Percentiles rank a stretch among this genome's conserved stretches.
Evolutionary conservation across 2,113 vertebrate genomes (phyloP).

Genomic region (Cheilinus undulatus): DNA sequence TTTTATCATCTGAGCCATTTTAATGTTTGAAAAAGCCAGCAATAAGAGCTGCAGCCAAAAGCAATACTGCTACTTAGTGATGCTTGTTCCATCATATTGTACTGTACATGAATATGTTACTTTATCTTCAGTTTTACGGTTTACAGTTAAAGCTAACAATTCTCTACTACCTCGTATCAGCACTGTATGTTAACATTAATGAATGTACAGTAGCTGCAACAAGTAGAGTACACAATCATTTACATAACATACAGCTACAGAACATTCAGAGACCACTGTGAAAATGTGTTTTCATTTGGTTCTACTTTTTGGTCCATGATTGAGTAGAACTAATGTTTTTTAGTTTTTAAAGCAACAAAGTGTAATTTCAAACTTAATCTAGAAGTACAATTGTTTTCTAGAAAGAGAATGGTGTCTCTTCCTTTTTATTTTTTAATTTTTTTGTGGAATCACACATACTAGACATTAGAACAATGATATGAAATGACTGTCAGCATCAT

Average conservation of each 20-base stretch:
- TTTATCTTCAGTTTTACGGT: constrained; percentile 52
- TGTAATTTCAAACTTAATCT: too few relatives aligned
- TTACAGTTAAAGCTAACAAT: constrained; percentile 53
- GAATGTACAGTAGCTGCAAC: constrained; percentile 33
- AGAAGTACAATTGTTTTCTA: too few relatives aligned
- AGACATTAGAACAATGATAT: too few relatives aligned
- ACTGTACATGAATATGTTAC: constrained; percentile 45
- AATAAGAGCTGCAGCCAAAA: constrained; percentile 72
- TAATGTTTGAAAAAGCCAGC: constrained; percentile 50
- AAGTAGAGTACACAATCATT: constrained; percentile 23
- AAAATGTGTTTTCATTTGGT: too few relatives aligned
- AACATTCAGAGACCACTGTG: constrained; percentile 7
- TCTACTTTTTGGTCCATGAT: too few relatives aligned
- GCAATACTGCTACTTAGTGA: constrained; percentile 58
- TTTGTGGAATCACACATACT: too few relatives aligned
- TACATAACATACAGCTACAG: not conserved
- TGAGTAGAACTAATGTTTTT: too few relatives aligned
- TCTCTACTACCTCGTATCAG: constrained; percentile 66
- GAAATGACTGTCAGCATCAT: too few relatives aligned
- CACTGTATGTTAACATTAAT: constrained; percentile 46
- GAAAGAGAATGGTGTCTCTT: too few relatives aligned
- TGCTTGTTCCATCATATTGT: constrained; percentile 48
- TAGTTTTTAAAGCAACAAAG: too few relatives aligned
- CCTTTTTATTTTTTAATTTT: too few relatives aligned
- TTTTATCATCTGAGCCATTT: constrained; percentile 63